These are phyloP conservation scores for Neomonachus schauinslandi DNA, from an alignment of 2,113 vertebrate genomes.

Conservation along the genomic window DNA sequence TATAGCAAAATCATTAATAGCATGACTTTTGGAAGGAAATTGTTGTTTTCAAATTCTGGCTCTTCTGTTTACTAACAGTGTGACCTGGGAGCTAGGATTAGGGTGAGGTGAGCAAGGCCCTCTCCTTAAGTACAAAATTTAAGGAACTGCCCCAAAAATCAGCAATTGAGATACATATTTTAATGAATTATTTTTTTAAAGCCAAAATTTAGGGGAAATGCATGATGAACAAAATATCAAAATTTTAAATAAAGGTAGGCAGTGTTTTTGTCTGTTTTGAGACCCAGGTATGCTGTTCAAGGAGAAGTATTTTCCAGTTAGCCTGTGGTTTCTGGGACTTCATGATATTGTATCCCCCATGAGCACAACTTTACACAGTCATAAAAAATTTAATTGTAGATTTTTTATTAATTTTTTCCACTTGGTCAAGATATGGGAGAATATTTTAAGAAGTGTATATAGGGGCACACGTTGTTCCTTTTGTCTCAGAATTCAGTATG, in stretches of 20 bases:
- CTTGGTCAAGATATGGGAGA: background rate
- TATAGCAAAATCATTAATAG: background rate
- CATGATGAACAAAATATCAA: background rate
- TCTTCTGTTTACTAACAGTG: background rate
- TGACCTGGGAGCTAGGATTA: background rate
- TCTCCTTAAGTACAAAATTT: background rate
- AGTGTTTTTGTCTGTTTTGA: background rate
- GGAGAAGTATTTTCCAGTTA: background rate
- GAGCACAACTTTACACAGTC: background rate
- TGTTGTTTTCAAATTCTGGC: background rate
- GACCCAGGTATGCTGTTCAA: background rate
- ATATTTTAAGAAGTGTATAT: background rate
- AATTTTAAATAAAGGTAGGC: background rate
- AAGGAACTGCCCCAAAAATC: background rate
- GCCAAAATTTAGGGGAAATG: background rate
- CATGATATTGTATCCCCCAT: fast-evolving
- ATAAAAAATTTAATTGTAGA: background rate
- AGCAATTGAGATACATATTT: background rate
- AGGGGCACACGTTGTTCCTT: background rate
- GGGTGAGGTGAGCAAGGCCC: background rate
- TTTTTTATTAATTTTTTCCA: background rate
- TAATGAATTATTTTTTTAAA: background rate
- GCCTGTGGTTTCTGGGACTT: background rate
- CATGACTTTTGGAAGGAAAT: background rate
- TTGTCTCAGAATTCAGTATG: background rate